phyloP scores from a whole-genome alignment of 2,113 vertebrate genomes.

The Manacus vitellinus region DNA sequence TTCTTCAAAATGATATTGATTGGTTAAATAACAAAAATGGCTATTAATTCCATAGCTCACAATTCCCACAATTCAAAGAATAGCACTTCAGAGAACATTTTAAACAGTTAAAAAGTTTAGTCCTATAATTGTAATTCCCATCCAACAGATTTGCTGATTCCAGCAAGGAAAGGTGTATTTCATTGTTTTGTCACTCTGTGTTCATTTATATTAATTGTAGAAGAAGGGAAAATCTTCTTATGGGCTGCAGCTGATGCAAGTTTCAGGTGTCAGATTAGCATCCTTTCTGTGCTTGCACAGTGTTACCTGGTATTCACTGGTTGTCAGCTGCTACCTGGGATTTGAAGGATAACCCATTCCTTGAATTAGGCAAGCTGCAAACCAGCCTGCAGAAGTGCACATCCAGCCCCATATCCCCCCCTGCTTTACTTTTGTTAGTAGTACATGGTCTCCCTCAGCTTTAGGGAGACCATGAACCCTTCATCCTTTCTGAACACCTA shows the following conservation, averaged over 20 bases:
- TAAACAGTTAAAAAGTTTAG: neutral
- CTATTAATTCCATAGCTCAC: neutral
- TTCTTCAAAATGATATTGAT: neutral
- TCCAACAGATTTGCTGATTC: neutral
- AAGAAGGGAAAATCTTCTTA: neutral
- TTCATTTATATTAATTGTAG: neutral
- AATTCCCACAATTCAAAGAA: neutral
- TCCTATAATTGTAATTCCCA: neutral
- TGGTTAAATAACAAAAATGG: neutral
- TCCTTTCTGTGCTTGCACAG: neutral
- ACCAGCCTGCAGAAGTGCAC: neutral
- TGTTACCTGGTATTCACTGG: neutral
- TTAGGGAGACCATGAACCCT: neutral
- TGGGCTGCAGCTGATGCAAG: neutral
- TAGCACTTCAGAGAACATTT: neutral
- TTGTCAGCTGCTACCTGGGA: neutral
- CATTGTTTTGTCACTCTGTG: neutral
- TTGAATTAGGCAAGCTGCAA: neutral
- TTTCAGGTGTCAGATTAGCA: neutral
- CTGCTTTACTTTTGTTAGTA: neutral
- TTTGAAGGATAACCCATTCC: neutral
- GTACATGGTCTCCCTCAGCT: no score
- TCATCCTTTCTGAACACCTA: neutral
- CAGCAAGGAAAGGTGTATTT: neutral
- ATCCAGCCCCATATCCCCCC: neutral